phyloP scores from a whole-genome alignment of 1,140 invertebrate genomes.

The Brachionus rotundiformis region DNA sequence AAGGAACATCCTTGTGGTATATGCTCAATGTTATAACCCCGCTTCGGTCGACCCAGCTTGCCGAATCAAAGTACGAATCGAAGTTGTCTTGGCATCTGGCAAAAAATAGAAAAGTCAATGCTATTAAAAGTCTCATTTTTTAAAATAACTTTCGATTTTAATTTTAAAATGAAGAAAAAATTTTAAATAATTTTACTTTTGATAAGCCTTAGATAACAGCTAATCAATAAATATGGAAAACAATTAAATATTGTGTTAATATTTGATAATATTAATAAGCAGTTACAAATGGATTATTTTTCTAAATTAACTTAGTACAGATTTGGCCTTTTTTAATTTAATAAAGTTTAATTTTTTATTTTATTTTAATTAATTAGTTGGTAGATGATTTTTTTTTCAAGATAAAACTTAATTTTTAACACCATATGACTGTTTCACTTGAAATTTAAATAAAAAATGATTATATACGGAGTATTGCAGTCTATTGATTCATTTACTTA shows the following conservation, averaged over 20 bases:
- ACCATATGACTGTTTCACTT: no score
- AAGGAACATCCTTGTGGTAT: background rate
- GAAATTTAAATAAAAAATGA: no score
- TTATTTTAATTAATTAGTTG: no score
- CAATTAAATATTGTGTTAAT: background rate
- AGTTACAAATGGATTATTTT: no score
- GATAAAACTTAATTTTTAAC: no score
- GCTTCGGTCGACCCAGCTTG: background rate
- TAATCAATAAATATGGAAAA: background rate
- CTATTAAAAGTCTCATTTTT: constrained; percentile 20
- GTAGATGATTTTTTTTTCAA: no score
- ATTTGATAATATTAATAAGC: no score
- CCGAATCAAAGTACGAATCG: constrained; percentile 10
- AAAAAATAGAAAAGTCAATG: background rate
- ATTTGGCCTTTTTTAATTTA: no score
- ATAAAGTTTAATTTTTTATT: no score
- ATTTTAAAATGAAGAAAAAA: background rate
- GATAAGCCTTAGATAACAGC: background rate
- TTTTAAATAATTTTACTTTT: background rate
- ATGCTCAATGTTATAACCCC: background rate
- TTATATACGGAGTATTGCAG: no score
- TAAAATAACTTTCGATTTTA: constrained; percentile 3
- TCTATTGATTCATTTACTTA: no score
- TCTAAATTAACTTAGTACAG: no score
- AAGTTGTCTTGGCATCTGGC: background rate